Conservation (phyloP, 2,888 invertebrate species). For the Papilio elwesi region DNA sequence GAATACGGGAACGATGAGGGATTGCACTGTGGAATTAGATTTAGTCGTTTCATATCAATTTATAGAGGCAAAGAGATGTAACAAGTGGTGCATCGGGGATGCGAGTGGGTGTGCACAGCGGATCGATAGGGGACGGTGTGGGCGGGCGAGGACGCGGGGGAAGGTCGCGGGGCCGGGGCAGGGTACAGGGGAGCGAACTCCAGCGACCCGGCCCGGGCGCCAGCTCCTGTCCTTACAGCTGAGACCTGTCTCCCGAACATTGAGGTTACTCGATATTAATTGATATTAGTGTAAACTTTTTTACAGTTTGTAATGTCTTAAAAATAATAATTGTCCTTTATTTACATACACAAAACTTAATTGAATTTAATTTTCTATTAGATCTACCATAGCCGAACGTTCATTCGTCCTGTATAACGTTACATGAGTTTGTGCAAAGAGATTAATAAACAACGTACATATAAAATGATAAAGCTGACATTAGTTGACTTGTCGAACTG, state of each 20-base stretch:
- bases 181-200: constrained; percentile 47
- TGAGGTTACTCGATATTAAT: constrained; percentile 5
- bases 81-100: constrained; percentile 75
- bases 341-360: not conserved
- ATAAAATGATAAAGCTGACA: too few species aligned
- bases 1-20: not conserved
- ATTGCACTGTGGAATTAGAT: constrained; percentile 19
- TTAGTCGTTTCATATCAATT: constrained; percentile 38
- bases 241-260: constrained; percentile 7
- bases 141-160: constrained; percentile 42
- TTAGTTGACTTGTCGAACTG: too few species aligned
- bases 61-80: constrained; percentile 57
- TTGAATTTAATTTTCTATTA: too few species aligned
- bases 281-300: not conserved
- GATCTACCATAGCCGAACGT: too few species aligned
- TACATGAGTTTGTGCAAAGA: too few species aligned
- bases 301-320: not conserved
- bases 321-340: not conserved
- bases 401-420: too few species aligned
- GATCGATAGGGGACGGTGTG: constrained; percentile 57
- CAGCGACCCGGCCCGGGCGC: constrained; percentile 39
- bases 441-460: too few species aligned
- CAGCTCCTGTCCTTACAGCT: constrained; percentile 26
- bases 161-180: constrained; percentile 30
- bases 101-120: constrained; percentile 53